Conservation (phyloP, 2,888 invertebrate species). For the Sesia bembeciformis region DNA sequence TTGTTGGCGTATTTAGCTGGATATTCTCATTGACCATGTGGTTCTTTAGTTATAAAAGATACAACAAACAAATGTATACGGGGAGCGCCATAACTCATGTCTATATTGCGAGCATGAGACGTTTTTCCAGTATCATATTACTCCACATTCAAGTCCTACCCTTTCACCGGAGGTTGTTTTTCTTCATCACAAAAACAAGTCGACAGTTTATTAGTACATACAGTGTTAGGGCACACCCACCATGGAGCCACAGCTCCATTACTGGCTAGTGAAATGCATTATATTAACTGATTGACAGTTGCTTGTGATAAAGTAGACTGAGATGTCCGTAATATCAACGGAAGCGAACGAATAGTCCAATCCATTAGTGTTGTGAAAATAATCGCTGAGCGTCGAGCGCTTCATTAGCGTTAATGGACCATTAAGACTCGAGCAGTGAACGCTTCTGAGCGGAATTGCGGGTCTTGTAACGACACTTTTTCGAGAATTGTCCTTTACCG, state of each 20-base stretch:
- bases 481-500: too few species aligned
- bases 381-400: too few species aligned
- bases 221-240: background rate
- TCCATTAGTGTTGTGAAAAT: too few species aligned
- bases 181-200: slow-evolving; percentile 11
- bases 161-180: slow-evolving; percentile 31
- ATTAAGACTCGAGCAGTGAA: too few species aligned
- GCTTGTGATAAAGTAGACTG: background rate
- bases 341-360: too few species aligned
- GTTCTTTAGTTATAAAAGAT: background rate
- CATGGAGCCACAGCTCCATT: background rate
- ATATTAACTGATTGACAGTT: too few species aligned
- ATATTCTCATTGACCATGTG: background rate
- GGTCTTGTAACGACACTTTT: too few species aligned
- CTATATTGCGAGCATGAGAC: slow-evolving; percentile 7
- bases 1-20: background rate
- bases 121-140: slow-evolving; percentile 29
- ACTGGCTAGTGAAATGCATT: background rate
- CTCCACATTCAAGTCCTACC: slow-evolving; percentile 23
- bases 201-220: slow-evolving; percentile 5
- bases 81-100: slow-evolving; percentile 13
- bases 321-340: background rate
- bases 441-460: too few species aligned
- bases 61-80: slow-evolving; percentile 6
- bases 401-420: too few species aligned